A percentile compares a stretch with the other conserved stretches of the same genome.
These are phyloP conservation scores for Alca torda DNA, from an alignment of 2,797 vertebrate species.

Conservation along the genomic window DNA sequence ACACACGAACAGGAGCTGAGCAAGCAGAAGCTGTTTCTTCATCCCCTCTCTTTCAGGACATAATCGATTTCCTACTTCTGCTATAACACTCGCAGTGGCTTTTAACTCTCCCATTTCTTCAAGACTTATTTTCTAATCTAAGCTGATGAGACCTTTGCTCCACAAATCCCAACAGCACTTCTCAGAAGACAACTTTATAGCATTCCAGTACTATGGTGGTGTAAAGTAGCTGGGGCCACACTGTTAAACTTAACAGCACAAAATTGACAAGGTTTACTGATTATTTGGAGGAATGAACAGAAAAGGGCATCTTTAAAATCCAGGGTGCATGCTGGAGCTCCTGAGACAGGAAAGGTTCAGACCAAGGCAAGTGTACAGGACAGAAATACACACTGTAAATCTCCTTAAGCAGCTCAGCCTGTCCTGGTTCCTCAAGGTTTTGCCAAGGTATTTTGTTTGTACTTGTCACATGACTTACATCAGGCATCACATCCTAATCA, in stretches of 20 bases:
- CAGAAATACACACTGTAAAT: conserved; percentile 68
- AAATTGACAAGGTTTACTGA: background rate
- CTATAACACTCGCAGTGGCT: background rate
- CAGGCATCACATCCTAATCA: conserved; percentile 54
- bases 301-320: background rate
- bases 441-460: conserved; percentile 69
- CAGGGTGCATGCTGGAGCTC: background rate
- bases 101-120: conserved; percentile 44
- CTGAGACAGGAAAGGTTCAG: conserved; percentile 30
- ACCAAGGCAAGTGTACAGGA: conserved; percentile 12
- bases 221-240: background rate
- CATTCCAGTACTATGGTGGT: background rate
- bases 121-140: conserved; percentile 45
- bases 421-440: conserved; percentile 63
- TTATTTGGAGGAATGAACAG: background rate
- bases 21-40: conserved; percentile 30
- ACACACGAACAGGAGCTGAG: background rate
- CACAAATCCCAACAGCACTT: conserved; percentile 37
- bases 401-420: conserved; percentile 71
- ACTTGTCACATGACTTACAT: conserved; percentile 59
- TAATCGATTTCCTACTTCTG: conserved; percentile 21
- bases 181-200: background rate
- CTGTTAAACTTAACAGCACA: background rate
- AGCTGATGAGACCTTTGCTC: conserved; percentile 25
- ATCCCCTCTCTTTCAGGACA: background rate